Conservation (phyloP, 2,797 vertebrate species). For the Rhinichthys osculus region DNA sequence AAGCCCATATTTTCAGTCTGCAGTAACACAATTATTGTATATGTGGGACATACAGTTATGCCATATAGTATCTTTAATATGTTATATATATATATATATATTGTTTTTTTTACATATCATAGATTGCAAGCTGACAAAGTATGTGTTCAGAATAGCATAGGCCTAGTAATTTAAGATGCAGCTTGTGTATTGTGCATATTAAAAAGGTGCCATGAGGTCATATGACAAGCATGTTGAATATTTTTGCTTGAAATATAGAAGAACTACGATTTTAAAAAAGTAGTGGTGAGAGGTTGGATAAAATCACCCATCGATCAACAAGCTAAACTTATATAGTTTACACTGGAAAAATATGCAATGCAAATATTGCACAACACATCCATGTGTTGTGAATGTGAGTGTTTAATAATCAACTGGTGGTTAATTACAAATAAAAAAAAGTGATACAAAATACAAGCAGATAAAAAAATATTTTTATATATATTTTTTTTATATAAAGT, state of each 20-base stretch:
- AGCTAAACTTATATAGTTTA: not conserved
- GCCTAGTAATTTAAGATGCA: not conserved
- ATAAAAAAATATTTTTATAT: not conserved
- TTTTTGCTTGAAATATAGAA: not conserved
- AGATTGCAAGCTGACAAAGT: not conserved
- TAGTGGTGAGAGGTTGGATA: not conserved
- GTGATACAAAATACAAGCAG: slow-evolving; percentile 6
- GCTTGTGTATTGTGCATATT: not conserved
- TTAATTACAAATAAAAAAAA: slow-evolving; percentile 27
- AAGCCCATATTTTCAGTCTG: not conserved
- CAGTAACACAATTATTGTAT: not conserved
- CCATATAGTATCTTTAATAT: not conserved
- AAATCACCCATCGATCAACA: not conserved
- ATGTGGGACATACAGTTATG: not conserved
- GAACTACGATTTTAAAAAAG: not conserved
- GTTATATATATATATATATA: no score
- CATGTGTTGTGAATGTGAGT: not conserved
- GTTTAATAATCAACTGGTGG: not conserved
- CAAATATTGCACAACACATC: no score
- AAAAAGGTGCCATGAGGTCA: not conserved
- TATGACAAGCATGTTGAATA: not conserved
- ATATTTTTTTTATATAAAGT: no score
- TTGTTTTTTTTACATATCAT: not conserved
- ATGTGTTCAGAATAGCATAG: not conserved
- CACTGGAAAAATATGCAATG: not conserved